phyloP scores from a whole-genome alignment of 2,888 invertebrate species.

The Cataglyphis albicans region DNA sequence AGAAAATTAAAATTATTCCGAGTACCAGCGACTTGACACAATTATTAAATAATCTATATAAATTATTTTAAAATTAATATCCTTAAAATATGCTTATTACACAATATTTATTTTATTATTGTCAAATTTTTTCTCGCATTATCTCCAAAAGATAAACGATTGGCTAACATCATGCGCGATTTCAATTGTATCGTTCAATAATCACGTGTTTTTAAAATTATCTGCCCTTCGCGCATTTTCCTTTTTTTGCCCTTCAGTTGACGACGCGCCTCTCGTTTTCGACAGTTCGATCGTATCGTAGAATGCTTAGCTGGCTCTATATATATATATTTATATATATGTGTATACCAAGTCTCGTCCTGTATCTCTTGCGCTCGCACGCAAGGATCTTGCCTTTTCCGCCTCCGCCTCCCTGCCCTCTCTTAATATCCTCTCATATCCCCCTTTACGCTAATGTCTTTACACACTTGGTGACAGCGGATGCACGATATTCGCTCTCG shows the following conservation, averaged over 20 bases:
- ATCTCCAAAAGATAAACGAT: slow-evolving; percentile 16
- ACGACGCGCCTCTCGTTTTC: slow-evolving; percentile 63
- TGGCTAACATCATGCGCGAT: background rate
- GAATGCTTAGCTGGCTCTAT: slow-evolving; percentile 84
- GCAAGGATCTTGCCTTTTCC: slow-evolving; percentile 70
- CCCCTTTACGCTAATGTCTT: slow-evolving; percentile 76
- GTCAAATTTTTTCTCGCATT: background rate
- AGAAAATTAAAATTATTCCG: background rate
- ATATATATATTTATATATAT: slow-evolving; percentile 55
- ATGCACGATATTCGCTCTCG: slow-evolving; percentile 79
- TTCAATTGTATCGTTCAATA: background rate
- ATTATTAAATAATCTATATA: background rate
- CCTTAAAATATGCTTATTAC: background rate
- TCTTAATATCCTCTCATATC: slow-evolving; percentile 41
- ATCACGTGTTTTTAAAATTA: slow-evolving; percentile 21
- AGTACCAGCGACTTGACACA: background rate
- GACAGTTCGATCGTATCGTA: slow-evolving; percentile 80
- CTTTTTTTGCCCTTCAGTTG: background rate
- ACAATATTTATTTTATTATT: background rate
- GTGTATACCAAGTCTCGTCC: slow-evolving; percentile 81
- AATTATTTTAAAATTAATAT: background rate
- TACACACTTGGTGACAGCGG: slow-evolving; percentile 79
- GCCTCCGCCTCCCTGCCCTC: background rate
- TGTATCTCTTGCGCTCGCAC: slow-evolving; percentile 74
- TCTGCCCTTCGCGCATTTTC: background rate